Evolutionary conservation across 1,140 invertebrate species (phyloP).

Genomic region (Lethrus apterus): DNA sequence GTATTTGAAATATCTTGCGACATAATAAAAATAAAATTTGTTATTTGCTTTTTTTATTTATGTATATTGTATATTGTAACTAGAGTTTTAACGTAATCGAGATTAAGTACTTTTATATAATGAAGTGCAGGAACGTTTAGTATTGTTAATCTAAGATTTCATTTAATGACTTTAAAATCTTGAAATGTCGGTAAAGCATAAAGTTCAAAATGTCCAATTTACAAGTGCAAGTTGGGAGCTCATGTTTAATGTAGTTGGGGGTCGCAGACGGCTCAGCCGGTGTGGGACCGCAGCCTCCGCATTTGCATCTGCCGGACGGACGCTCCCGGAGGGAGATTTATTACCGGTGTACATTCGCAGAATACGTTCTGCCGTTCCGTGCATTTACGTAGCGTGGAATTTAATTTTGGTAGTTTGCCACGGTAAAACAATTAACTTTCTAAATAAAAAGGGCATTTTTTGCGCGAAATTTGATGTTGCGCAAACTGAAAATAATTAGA

Average conservation of each 20-base stretch:
- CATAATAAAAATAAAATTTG: not conserved
- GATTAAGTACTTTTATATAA: not conserved
- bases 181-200: too few species aligned
- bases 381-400: too few species aligned
- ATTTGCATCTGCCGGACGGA: constrained; percentile 8
- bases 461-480: too few species aligned
- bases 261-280: not conserved
- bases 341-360: not conserved
- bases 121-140: not conserved
- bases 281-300: constrained; percentile 5
- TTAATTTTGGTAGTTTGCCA: too few species aligned
- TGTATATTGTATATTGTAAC: too few species aligned
- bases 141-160: too few species aligned
- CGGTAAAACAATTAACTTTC: too few species aligned
- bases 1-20: not conserved
- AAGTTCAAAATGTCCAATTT: too few species aligned
- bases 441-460: too few species aligned
- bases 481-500: too few species aligned
- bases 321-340: not conserved
- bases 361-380: not conserved
- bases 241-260: constrained; percentile 6
- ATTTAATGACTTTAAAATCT: too few species aligned
- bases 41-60: not conserved
- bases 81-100: not conserved
- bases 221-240: constrained; percentile 6